Evolutionary conservation across 1,140 invertebrate species (phyloP), one percentile per base, ranked within the genome.

Genomic region (Formica exsecta): DNA sequence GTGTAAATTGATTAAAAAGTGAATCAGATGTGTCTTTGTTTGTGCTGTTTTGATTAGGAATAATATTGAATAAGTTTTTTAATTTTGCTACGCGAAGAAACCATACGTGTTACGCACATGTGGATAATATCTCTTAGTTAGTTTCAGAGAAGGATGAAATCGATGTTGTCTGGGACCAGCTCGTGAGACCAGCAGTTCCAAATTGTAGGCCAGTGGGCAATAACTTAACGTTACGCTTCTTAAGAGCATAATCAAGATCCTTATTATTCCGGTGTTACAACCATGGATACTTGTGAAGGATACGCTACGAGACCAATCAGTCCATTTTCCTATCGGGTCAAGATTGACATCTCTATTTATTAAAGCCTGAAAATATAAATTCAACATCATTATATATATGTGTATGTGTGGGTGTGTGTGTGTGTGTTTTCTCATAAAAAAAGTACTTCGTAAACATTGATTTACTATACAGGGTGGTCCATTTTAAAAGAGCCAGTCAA

Each of bases 21-120:
- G 22, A 22, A 48, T 65, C 22, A 11, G 51, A 44, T 1, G 22
- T 48, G 64, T 90, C 66, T 64, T 92, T 75, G 0, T 88, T 85
- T 11, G 70, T 80, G 66, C 92, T 75, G 73, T 92, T 93, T 36
- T 91, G 89, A 70, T 95, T 95, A 2, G 96, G 95, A 95, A 98
- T 97, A 68, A 96, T 96, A 96, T 99, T 98, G 1, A 98, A 98
- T 93, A 99, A 98, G 93, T 99, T 99, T 95, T 99, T 99, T 0
- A 99, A 94, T 96, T 99, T 99, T 5, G 99, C 99, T 16, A 99
- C 99, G 96, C 99, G 96, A 98, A 99, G 94, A 99, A 99, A 44
- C 99, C 99, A 96, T 99, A 99, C 97, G 99, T 98, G 94, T 99
- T 99, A 93, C 99, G 98, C n/a, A 97, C 97, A 94, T 99, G 99